Evolutionary conservation across 53 echinoderm and acorn worm species (phyloP).

Genomic region (Echinarachnius parma): DNA sequence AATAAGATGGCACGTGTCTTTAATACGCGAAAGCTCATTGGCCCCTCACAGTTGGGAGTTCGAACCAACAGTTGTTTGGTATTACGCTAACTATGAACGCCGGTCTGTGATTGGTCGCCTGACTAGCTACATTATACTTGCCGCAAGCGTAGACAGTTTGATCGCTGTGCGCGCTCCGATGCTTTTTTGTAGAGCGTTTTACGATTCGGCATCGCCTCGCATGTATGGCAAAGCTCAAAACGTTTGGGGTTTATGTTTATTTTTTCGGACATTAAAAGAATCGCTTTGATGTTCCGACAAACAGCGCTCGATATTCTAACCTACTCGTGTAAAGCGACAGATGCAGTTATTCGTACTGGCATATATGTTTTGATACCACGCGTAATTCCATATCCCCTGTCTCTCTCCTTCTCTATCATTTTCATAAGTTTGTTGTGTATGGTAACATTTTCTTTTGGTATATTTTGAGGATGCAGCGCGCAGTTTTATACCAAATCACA

Average conservation of each 20-base stretch:
- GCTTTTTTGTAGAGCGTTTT: no score
- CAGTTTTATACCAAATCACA: no score
- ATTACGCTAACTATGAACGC: constrained; percentile 14
- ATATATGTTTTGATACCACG: constrained; percentile 50
- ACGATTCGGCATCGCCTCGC: no score
- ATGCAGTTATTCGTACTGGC: constrained; percentile 69
- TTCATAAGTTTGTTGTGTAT: no score
- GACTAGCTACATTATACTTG: constrained; percentile 22
- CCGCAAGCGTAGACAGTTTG: constrained; percentile 41
- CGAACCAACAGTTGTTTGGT: constrained; percentile 28
- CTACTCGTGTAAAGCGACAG: constrained; percentile 64
- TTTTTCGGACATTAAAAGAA: constrained; percentile 86
- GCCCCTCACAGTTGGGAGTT: constrained; percentile 26
- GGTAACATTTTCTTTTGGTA: no score
- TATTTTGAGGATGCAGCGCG: no score
- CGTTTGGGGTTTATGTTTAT: constrained; percentile 75
- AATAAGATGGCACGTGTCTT: constrained; percentile 1
- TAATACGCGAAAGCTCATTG: constrained; percentile 17
- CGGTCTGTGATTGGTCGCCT: constrained; percentile 16
- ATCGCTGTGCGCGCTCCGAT: constrained; percentile 42
- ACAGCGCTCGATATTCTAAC: constrained; percentile 49
- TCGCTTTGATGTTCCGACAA: constrained; percentile 82
- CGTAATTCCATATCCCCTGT: no score
- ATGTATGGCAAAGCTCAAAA: constrained; percentile 25
- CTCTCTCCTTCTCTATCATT: no score